Evolutionary conservation across 1,140 invertebrate genomes (phyloP), one percentile per base, ranked within the genome.

Genomic region (Drosophila bocqueti): DNA sequence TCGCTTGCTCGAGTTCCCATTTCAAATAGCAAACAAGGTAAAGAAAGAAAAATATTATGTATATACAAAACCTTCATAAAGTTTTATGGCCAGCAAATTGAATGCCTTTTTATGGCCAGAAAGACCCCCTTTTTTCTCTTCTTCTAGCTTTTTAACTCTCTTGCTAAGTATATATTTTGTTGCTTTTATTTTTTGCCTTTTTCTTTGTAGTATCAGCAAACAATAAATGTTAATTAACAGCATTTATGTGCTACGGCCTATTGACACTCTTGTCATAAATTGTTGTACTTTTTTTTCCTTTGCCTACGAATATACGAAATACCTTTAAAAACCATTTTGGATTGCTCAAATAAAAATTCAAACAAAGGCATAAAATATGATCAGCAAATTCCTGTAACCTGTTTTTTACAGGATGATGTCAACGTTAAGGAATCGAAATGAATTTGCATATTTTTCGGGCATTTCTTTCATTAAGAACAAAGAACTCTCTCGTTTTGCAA

Each of bases 191-290:
- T 42, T 65, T 57, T 52, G 62, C 15, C 54, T 71, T 55, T 64
- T 73, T 49, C 75, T 43, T 46, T 74, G 50, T 79, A 29, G 61
- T 76, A 81, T 84, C 74, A 68, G 78, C 69, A 79, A 90, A 89
- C 85, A 89, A 90, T 89, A 89, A 89, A 89, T 79, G 85, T 90
- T 90, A 90, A 90, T 90, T 90, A 90, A 89, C 79, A 79, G 73
- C 83, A 74, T 90, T 90, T 90, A 85, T 89, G 75, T 60, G 67
- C 61, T 69, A 47, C 63, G 75, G 84, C 84, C 84, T 76, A 81
- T 90, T 90, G 85, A 90, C 85, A 91, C 72, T 85, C 66, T 59
- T 66, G 64, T 49, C 50, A 55, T 79, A 80, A 60, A 77, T 75
- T 61, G 46, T 58, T 49, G 26, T 69, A 65, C 55, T 24, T 73